Evolutionary conservation across 2,113 vertebrate genomes (phyloP).

Genomic region (Dasyprocta punctata): DNA sequence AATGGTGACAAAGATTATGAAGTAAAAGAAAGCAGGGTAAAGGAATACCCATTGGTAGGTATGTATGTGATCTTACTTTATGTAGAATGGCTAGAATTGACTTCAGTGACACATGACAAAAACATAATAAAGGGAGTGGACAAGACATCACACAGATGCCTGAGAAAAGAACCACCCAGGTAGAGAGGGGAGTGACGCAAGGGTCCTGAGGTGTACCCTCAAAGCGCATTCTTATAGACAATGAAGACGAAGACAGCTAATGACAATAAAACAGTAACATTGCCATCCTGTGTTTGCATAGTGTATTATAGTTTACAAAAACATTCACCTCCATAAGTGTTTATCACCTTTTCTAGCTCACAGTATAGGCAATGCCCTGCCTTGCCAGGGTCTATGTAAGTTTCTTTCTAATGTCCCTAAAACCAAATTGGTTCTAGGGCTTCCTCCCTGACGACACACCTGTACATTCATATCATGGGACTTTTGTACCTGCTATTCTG

Average conservation of each 20-base stretch:
- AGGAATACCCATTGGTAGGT: background rate
- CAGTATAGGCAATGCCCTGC: background rate
- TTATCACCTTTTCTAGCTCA: background rate
- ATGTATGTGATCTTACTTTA: background rate
- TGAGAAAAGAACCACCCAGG: background rate
- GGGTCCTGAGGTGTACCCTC: background rate
- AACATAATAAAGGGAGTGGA: background rate
- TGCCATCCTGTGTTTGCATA: background rate
- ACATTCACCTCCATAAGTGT: background rate
- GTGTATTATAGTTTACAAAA: background rate
- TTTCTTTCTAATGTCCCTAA: background rate
- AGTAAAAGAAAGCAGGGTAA: background rate
- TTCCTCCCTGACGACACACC: background rate
- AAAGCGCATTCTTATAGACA: background rate
- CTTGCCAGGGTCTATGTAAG: background rate
- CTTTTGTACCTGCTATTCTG: background rate
- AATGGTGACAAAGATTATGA: background rate
- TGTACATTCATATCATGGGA: too few relatives aligned
- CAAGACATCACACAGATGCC: background rate
- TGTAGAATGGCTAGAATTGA: background rate
- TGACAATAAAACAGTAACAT: background rate
- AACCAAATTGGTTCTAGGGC: rapidly evolving
- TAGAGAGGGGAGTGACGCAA: background rate
- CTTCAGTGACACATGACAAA: background rate
- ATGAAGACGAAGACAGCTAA: background rate